These are phyloP conservation scores for Oryzias woworae DNA, from an alignment of 2,113 vertebrate genomes.

Conservation along the genomic window DNA sequence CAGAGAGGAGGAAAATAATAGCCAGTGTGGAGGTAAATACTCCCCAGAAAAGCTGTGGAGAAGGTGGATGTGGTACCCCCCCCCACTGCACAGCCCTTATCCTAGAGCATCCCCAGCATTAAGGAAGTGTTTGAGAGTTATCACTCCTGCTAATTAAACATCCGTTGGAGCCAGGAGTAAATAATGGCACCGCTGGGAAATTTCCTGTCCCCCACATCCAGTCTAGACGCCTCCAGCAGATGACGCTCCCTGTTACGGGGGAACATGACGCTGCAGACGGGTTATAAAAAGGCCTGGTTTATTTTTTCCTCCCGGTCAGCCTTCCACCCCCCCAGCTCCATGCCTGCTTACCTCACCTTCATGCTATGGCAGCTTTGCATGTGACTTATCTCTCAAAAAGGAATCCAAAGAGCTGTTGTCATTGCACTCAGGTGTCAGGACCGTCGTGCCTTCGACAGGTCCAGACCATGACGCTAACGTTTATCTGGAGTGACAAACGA, in stretches of 20 bases:
- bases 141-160: constrained; percentile 49
- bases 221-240: constrained; percentile 3
- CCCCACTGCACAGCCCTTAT: constrained; percentile 13
- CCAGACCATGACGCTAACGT: constrained; percentile 45
- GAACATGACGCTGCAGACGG: constrained; percentile 65
- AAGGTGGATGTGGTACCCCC: neutral
- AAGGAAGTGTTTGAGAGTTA: constrained; percentile 13
- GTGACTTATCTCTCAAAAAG: constrained; percentile 38
- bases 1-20: constrained; percentile 8
- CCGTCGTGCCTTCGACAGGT: constrained; percentile 18
- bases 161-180: constrained; percentile 26
- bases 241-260: constrained; percentile 32
- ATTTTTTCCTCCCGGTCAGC: constrained; percentile 17
- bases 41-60: constrained; percentile 1
- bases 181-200: constrained; percentile 21
- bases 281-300: constrained; percentile 67
- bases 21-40: neutral
- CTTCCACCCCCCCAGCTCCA: neutral
- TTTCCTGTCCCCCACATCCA: constrained; percentile 3
- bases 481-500: constrained; percentile 56
- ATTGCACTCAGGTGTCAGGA: constrained; percentile 26
- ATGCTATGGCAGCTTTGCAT: constrained; percentile 48
- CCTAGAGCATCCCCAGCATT: constrained; percentile 6
- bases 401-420: constrained; percentile 43
- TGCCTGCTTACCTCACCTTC: constrained; percentile 53